These are phyloP conservation scores for Pseudomyrmex concolor DNA, from an alignment of 1,140 invertebrate genomes.

Conservation along the genomic window DNA sequence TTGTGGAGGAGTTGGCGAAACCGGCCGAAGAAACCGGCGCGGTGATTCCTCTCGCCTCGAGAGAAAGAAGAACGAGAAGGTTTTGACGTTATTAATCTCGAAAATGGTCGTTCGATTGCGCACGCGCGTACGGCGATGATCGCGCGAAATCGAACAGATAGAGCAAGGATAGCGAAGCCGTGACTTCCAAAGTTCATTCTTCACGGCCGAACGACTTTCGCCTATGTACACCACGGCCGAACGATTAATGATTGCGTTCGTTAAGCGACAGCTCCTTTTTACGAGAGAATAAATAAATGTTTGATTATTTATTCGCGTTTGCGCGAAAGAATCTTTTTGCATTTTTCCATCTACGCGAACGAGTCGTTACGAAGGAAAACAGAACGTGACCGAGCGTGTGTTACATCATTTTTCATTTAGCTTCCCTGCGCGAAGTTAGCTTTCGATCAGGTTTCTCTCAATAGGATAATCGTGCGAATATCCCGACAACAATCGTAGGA, in stretches of 20 bases:
- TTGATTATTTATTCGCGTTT: not conserved
- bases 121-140: slow-evolving; percentile 27
- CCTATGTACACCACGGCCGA: slow-evolving; percentile 60
- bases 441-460: slow-evolving; percentile 53
- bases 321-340: not conserved
- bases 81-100: slow-evolving; percentile 75
- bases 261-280: slow-evolving; percentile 68
- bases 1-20: slow-evolving; percentile 39
- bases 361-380: slow-evolving; percentile 58
- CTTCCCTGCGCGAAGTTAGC: slow-evolving; percentile 35
- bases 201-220: slow-evolving; percentile 69
- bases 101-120: slow-evolving; percentile 64
- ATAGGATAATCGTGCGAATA: slow-evolving; percentile 72
- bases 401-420: slow-evolving; percentile 68
- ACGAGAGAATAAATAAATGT: slow-evolving; percentile 13
- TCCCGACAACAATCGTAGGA: slow-evolving; percentile 72
- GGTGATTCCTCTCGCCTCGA: slow-evolving; percentile 3
- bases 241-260: slow-evolving; percentile 74
- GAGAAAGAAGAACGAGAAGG: slow-evolving; percentile 51
- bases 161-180: slow-evolving; percentile 48
- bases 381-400: slow-evolving; percentile 57
- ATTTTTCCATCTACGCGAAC: slow-evolving; percentile 2
- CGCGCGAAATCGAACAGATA: slow-evolving; percentile 58
- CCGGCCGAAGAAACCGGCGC: slow-evolving; percentile 16
- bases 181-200: slow-evolving; percentile 67